A percentile compares a stretch with the other conserved stretches of the same genome.
These are phyloP conservation scores for Drosophila mercatorum DNA, from an alignment of 2,888 invertebrate species.

Conservation along the genomic window DNA sequence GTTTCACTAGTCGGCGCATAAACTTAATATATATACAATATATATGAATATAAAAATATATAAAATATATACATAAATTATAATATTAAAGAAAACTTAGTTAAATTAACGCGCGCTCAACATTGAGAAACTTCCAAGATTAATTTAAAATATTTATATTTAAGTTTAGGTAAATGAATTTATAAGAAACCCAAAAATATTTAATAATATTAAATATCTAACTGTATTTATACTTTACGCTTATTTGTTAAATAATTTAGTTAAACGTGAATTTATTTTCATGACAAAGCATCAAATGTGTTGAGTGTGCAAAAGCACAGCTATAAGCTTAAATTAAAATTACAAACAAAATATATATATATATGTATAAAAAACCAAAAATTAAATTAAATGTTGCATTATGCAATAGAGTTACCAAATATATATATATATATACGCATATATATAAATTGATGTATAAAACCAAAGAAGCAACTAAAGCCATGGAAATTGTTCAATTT, in stretches of 20 bases:
- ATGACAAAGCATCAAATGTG: constrained; percentile 49
- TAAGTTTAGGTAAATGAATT: constrained; percentile 45
- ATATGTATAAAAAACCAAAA: no score
- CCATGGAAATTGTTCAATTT: constrained; percentile 49
- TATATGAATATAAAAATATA: constrained; percentile 19
- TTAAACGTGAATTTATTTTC: constrained; percentile 52
- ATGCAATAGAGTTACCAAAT: constrained; percentile 28
- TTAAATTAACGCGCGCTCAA: constrained; percentile 43
- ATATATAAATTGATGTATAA: constrained; percentile 50
- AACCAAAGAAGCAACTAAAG: constrained; percentile 22
- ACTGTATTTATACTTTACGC: constrained; percentile 65
- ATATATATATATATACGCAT: constrained; percentile 13
- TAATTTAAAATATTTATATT: constrained; percentile 57
- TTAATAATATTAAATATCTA: constrained; percentile 5
- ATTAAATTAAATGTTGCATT: constrained; percentile 43
- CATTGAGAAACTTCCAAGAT: constrained; percentile 48
- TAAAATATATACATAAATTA: constrained; percentile 11
- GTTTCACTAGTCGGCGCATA: constrained; percentile 54
- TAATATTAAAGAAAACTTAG: constrained; percentile 11
- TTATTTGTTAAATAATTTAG: constrained; percentile 70
- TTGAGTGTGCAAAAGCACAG: constrained; percentile 55
- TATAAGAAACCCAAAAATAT: constrained; percentile 5
- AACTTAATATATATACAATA: constrained; percentile 18
- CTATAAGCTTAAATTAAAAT: constrained; percentile 60
- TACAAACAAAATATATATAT: constrained; percentile 7